Conservation (phyloP, 2,888 invertebrate genomes). For the Agonopterix arenella region DNA sequence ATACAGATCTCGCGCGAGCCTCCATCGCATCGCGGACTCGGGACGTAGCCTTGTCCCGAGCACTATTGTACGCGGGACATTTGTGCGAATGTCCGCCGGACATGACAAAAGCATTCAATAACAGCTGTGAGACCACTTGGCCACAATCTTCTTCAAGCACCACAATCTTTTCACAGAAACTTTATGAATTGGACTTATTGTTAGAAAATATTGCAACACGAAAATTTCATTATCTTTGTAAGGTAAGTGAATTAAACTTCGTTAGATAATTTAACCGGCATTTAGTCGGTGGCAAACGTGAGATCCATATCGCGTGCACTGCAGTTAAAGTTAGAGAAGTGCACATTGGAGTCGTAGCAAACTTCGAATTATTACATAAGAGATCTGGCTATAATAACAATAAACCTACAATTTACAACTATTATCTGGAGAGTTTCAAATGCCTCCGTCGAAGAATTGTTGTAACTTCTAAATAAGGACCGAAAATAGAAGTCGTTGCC, state of each 20-base stretch:
- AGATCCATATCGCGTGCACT: slow-evolving; percentile 64
- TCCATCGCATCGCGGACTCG: slow-evolving; percentile 11
- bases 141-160: slow-evolving; percentile 19
- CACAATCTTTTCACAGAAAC: slow-evolving; percentile 11
- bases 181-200: neutral
- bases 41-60: slow-evolving; percentile 12
- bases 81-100: slow-evolving; percentile 25
- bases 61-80: slow-evolving; percentile 27
- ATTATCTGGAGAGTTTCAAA: too few relatives aligned
- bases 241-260: slow-evolving; percentile 46
- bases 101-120: slow-evolving; percentile 33
- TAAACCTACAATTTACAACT: too few relatives aligned
- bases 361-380: too few relatives aligned
- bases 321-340: slow-evolving; percentile 42
- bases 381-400: too few relatives aligned
- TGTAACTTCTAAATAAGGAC: too few relatives aligned
- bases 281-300: slow-evolving; percentile 68
- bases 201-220: too few relatives aligned
- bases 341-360: neutral
- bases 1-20: slow-evolving; percentile 29
- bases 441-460: too few relatives aligned
- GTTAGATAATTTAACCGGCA: slow-evolving; percentile 67
- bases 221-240: too few relatives aligned
- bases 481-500: too few relatives aligned
- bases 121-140: slow-evolving; percentile 19